phyloP scores from a whole-genome alignment of 2,113 vertebrate genomes.

The Otocyon megalotis region DNA sequence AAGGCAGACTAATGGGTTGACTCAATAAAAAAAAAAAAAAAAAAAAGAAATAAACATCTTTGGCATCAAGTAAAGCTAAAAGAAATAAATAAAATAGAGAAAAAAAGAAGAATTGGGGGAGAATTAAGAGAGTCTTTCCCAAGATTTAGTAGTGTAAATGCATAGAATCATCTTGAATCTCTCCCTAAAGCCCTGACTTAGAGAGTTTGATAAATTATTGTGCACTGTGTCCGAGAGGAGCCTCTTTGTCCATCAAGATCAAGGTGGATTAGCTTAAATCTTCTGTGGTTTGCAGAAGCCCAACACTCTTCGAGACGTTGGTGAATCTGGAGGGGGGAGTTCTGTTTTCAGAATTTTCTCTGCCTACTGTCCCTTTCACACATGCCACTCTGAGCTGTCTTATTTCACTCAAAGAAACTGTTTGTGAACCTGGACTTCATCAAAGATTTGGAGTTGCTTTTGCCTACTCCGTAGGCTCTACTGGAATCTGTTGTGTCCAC shows the following conservation, averaged over 20 bases:
- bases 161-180: neutral
- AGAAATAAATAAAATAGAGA: neutral
- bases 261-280: neutral
- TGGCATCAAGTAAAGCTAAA: neutral
- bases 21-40: neutral
- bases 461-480: neutral
- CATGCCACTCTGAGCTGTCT: neutral
- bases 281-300: neutral
- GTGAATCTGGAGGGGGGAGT: neutral
- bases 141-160: constrained; percentile 1
- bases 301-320: neutral
- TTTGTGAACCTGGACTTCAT: neutral
- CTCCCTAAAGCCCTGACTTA: neutral
- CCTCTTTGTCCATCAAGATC: neutral
- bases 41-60: neutral
- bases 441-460: neutral
- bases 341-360: neutral
- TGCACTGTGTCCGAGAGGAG: neutral
- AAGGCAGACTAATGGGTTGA: neutral
- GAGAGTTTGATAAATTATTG: neutral
- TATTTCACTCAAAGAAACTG: neutral
- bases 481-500: neutral
- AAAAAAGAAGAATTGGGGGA: neutral
- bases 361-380: neutral
- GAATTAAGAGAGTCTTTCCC: neutral